These are phyloP conservation scores for Dryococelus australis DNA, from an alignment of 2,888 invertebrate genomes.

Conservation along the genomic window DNA sequence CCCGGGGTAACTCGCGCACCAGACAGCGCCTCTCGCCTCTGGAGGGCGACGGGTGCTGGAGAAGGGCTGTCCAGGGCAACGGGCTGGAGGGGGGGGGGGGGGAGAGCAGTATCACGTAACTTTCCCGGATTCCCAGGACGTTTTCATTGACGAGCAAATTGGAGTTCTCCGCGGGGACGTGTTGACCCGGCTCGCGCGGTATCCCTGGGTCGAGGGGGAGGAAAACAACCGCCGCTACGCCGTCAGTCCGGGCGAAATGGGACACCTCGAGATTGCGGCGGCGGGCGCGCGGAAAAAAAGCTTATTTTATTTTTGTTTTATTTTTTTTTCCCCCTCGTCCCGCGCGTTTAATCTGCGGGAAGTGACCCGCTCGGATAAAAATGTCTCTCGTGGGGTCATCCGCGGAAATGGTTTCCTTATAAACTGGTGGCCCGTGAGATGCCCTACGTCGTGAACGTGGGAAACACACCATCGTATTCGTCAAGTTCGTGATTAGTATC, in stretches of 20 bases:
- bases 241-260: background rate
- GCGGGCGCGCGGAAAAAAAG: background rate
- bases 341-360: background rate
- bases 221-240: background rate
- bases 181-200: too few relatives aligned
- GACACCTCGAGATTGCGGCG: background rate
- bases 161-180: background rate
- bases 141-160: constrained; percentile 16
- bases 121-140: constrained; percentile 1
- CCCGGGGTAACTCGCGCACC: background rate
- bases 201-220: background rate
- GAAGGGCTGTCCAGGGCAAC: background rate
- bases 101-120: background rate
- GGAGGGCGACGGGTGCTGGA: background rate
- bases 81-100: background rate
- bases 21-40: background rate
- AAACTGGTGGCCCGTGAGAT: background rate
- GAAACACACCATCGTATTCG: too few relatives aligned
- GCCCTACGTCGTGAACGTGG: too few relatives aligned
- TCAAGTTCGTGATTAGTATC: too few relatives aligned
- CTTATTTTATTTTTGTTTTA: background rate
- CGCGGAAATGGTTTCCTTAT: background rate
- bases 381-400: background rate
- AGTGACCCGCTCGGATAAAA: background rate
- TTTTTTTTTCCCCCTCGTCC: background rate